These are phyloP conservation scores for Pseudopleuronectes americanus DNA, from an alignment of 2,797 vertebrate species.

Conservation along the genomic window DNA sequence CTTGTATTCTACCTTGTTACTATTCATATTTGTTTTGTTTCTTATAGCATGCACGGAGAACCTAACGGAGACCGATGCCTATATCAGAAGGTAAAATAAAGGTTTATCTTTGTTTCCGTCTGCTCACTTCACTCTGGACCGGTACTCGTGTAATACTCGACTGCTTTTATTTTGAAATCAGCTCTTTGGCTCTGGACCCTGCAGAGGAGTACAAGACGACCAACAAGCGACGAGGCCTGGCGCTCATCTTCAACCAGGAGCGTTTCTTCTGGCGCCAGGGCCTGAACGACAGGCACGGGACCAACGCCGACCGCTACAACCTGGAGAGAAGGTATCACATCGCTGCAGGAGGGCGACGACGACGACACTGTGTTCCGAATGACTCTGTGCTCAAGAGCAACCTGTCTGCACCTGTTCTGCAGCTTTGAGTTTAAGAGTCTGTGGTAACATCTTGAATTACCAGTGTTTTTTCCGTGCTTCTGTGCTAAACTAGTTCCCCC, in stretches of 20 bases:
- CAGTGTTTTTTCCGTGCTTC: neutral
- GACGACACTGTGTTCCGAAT: too few relatives aligned
- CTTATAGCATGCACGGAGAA: conserved; percentile 77
- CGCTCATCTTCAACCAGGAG: conserved; percentile 96
- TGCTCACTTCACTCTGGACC: neutral
- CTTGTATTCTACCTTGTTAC: neutral
- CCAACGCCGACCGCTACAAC: conserved; percentile 84
- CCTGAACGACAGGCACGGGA: conserved; percentile 83
- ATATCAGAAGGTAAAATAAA: conserved; percentile 78
- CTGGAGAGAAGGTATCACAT: conserved; percentile 83
- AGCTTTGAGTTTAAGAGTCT: too few relatives aligned
- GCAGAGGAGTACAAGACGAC: conserved; percentile 90
- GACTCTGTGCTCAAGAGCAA: neutral
- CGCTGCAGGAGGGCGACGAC: neutral
- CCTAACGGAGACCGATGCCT: conserved; percentile 84
- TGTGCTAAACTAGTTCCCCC: neutral
- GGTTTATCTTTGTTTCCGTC: neutral
- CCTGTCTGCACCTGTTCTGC: conserved; percentile 6
- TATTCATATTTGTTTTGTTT: conserved; percentile 48
- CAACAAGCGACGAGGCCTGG: conserved; percentile 87
- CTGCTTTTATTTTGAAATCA: conserved; percentile 26
- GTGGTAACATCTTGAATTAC: neutral
- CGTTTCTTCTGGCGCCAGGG: conserved; percentile 87
- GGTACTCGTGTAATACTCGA: neutral
- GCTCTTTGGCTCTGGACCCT: conserved; percentile 82